phyloP scores from a whole-genome alignment of 2,888 invertebrate genomes.

The Agonopterix arenella region DNA sequence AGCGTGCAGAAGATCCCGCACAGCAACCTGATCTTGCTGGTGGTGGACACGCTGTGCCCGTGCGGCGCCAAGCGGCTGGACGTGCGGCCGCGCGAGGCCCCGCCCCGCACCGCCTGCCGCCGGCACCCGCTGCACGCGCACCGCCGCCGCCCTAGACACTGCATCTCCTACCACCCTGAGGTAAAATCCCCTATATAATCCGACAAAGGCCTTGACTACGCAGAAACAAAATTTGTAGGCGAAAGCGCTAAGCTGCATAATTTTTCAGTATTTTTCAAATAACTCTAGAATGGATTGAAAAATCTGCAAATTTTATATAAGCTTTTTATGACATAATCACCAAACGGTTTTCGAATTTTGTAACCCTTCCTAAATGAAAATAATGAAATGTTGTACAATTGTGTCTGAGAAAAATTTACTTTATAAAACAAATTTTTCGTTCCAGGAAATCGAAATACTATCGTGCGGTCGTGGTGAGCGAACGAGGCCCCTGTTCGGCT shows the following conservation, averaged over 20 bases:
- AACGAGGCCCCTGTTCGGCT: slow-evolving; percentile 31
- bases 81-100: slow-evolving; percentile 84
- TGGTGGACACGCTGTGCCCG: slow-evolving; percentile 92
- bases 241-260: too few relatives aligned
- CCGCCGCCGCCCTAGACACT: slow-evolving; percentile 85
- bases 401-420: neutral
- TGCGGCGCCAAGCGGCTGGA: slow-evolving; percentile 92
- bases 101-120: slow-evolving; percentile 73
- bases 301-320: too few relatives aligned
- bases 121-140: slow-evolving; percentile 80
- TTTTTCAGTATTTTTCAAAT: too few relatives aligned
- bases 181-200: slow-evolving; percentile 53
- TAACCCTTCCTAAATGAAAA: too few relatives aligned
- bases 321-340: too few relatives aligned
- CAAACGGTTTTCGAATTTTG: too few relatives aligned
- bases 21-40: slow-evolving; percentile 91
- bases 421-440: neutral
- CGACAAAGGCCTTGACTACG: too few relatives aligned
- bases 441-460: slow-evolving; percentile 81
- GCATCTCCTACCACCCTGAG: slow-evolving; percentile 94
- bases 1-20: slow-evolving; percentile 94
- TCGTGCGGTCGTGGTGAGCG: slow-evolving; percentile 75
- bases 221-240: too few relatives aligned
- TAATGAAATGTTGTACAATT: too few relatives aligned
- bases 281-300: too few relatives aligned